A percentile compares a stretch with the other conserved stretches of the same genome.
Conservation (phyloP, 64 coral and sea anemone species). For the Exaiptasia diaphana region DNA sequence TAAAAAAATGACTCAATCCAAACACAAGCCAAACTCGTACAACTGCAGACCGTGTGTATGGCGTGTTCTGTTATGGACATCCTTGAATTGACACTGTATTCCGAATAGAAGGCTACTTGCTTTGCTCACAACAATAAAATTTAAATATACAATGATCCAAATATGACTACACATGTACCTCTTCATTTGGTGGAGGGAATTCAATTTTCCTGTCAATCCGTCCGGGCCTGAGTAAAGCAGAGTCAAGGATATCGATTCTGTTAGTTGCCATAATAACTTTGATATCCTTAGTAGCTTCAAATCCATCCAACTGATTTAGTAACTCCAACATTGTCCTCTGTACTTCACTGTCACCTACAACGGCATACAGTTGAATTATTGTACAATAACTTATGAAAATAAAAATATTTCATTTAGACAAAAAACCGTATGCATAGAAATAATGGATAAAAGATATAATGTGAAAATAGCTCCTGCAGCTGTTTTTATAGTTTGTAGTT, state of each 20-base stretch:
- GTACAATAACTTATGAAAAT: neutral
- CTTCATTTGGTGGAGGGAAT: slow-evolving; percentile 97
- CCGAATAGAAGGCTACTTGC: too few relatives aligned
- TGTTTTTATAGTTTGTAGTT: too few relatives aligned
- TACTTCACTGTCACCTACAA: slow-evolving; percentile 95
- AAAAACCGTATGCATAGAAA: neutral
- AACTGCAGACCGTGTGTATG: too few relatives aligned
- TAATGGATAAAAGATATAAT: neutral
- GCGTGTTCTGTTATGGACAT: too few relatives aligned
- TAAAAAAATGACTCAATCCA: too few relatives aligned
- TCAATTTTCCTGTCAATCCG: slow-evolving; percentile 99
- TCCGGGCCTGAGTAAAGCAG: slow-evolving; percentile 87
- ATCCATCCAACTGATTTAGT: slow-evolving; percentile 96
- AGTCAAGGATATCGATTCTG: slow-evolving; percentile 93
- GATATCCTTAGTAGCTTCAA: slow-evolving; percentile 99
- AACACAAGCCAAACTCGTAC: too few relatives aligned
- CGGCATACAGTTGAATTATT: neutral
- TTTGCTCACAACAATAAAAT: neutral
- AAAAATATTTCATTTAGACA: neutral
- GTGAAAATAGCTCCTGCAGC: slow-evolving; percentile 16
- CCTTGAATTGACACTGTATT: too few relatives aligned
- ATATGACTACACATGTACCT: slow-evolving; percentile 32
- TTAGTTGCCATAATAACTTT: slow-evolving; percentile 99
- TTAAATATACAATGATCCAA: neutral
- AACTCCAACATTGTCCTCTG: slow-evolving; percentile 99